Evolutionary conservation across 1,140 invertebrate species (phyloP), one percentile per base, ranked within the genome.

Genomic region (Trachymyrmex septentrionalis): DNA sequence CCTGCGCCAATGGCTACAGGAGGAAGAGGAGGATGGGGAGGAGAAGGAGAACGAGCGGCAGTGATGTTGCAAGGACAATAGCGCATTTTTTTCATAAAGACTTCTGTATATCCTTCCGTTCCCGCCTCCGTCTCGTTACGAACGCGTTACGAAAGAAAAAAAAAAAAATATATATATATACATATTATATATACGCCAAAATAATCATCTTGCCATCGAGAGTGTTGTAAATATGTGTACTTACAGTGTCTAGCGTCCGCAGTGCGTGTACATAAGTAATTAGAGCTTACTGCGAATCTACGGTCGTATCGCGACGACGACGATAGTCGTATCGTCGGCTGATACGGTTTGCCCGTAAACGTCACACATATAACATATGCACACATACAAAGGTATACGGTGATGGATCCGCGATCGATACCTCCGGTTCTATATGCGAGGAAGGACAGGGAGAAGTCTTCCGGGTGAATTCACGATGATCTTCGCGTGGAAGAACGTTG

Each of bases 201-300:
- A 91, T 91, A 92, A 92, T 91, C 86, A 91, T 93, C 94, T 94
- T 94, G 92, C 91, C 92, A 93, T 93, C 93, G 92, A 94, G 92
- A 94, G 94, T 95, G 94, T 94, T 95, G 95, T 95, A 95, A 95
- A 95, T 95, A 95, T 93, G 93, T 95, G 94, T 95, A 95, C 94
- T 95, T 95, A 95, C 95, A 95, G 94, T 95, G 94, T 94, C 93
- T 93, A 95, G 93, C 93, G 93, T 92, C 92, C 92, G 93, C 92
- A 94, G 93, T 95, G 94, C 94, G 94, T 94, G 94, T 94, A 93
- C 87, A 94, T 94, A 94, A 91, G 87, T 89, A 88, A 91, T 87
- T 91, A 91, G 89, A 90, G 77, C 88, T 90, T 90, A 66, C 82
- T 85, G 71, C 82, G 82, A 55, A 78, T 85, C 44, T 63, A 85